Evolutionary conservation across 1,140 invertebrate species (phyloP).

Genomic region (Scaptomyza graminum): DNA sequence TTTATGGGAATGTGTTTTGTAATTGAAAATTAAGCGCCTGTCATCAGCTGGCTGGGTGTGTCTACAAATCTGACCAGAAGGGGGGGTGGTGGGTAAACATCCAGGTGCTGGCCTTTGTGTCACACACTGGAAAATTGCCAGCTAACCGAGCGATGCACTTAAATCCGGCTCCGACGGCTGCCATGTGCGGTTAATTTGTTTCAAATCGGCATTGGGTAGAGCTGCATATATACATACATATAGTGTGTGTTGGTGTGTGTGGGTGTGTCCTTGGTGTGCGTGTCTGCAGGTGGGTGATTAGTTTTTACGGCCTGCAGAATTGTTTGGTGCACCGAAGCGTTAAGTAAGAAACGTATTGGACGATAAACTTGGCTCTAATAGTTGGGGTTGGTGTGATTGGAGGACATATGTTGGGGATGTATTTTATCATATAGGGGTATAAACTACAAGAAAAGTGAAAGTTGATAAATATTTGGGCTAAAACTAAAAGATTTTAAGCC

Average conservation of each 20-base stretch:
- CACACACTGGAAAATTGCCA: constrained; percentile 59
- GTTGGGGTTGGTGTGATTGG: not conserved
- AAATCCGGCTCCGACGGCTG: constrained; percentile 62
- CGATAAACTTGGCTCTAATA: not conserved
- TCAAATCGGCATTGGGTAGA: constrained; percentile 59
- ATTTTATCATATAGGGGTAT: not conserved
- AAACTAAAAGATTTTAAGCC: too few species aligned
- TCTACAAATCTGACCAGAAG: constrained; percentile 11
- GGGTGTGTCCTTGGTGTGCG: not conserved
- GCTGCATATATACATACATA: constrained; percentile 15
- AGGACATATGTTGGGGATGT: not conserved
- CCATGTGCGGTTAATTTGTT: constrained; percentile 75
- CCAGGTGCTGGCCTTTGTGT: not conserved
- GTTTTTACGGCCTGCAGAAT: constrained; percentile 31
- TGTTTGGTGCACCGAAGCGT: constrained; percentile 9
- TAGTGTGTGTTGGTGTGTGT: constrained; percentile 21
- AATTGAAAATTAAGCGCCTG: constrained; percentile 76
- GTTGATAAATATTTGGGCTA: not conserved
- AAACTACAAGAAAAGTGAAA: not conserved
- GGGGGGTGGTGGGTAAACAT: not conserved
- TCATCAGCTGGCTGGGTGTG: constrained; percentile 40
- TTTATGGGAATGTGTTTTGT: constrained; percentile 57
- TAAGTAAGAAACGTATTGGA: constrained; percentile 1
- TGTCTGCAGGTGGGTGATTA: constrained; percentile 20
- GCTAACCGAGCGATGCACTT: constrained; percentile 58